Evolutionary conservation across 2,888 invertebrate species (phyloP), one percentile per base, ranked within the genome.

Genomic region (Ceratothoa steindachneri): DNA sequence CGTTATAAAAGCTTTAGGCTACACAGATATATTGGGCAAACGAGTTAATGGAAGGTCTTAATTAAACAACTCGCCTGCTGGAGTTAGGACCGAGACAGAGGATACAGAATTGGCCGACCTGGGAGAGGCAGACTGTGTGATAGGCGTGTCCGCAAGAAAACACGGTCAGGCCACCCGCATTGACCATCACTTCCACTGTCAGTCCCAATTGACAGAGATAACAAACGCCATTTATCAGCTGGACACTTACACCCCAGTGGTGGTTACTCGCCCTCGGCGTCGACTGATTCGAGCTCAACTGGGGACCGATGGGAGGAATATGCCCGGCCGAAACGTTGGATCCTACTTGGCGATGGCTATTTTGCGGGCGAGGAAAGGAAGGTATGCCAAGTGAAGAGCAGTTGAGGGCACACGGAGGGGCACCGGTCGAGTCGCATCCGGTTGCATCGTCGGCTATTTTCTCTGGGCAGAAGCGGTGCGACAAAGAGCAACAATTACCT

Each of bases 141-240:
- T 88, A 89, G 71, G 87, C 86, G 81, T 89, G 89, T 66, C 88
- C 88, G 82, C 89, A 89, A 71, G 86, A 86, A 83, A 89, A 89
- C 67, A 87, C 86, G 84, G 88, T 88, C 1, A 89, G 82, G 15
- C 89, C 89, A 81, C 87, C 88, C 83, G 88, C 88, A 82, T 87
- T 85, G 30, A 89, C 85, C 64, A 89, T 82, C 68, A 88, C 86
- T 71, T 86, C 86, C 78, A 89, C 88, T 81, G 87, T 85, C 60
- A 89, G 84, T 73, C 88, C 87, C 81, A 89, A 82, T 68, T 88
- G 88, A 81, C 89, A 89, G 80, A 89, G 89, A 22, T 29, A 64
- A 80, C 82, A 83, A 71, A 77, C 77, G 71, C 77, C 82, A 29
- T 78, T 74, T 29, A 81, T 79, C n/a, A 81, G 29, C 52, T 83